Evolutionary conservation across 1,140 invertebrate genomes (phyloP).

Genomic region (Drosophila orena): DNA sequence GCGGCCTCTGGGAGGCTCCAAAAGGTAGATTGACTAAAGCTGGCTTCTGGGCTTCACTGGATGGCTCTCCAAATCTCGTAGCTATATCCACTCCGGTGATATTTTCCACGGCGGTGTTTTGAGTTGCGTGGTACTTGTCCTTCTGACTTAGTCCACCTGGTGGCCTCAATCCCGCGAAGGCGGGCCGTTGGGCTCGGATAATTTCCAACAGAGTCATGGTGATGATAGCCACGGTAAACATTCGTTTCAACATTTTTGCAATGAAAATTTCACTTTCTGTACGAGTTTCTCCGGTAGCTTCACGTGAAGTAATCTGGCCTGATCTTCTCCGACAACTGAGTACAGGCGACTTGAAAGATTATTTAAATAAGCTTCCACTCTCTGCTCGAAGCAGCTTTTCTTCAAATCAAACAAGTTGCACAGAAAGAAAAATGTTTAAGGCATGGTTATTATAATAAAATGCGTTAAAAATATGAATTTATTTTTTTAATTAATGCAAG

Average conservation of each 20-base stretch:
- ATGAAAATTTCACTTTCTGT: conserved; percentile 23
- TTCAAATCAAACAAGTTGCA: conserved; percentile 15
- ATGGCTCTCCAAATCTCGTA: conserved; percentile 64
- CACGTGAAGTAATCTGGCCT: conserved; percentile 17
- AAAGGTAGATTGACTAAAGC: conserved; percentile 38
- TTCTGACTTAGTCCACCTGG: conserved; percentile 73
- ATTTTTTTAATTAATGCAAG: no score
- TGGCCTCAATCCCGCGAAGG: conserved; percentile 74
- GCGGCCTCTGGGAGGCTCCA: conserved; percentile 70
- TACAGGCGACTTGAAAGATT: conserved; percentile 30
- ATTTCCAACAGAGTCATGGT: conserved; percentile 35
- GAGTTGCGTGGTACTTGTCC: conserved; percentile 71
- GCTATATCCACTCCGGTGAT: conserved; percentile 60
- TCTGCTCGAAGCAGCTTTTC: conserved; percentile 19
- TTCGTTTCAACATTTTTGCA: conserved; percentile 42
- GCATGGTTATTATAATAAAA: not conserved
- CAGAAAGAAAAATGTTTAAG: not conserved
- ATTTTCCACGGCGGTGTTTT: conserved; percentile 66
- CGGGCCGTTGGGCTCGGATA: conserved; percentile 67
- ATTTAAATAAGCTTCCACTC: conserved; percentile 66
- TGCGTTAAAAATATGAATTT: not conserved
- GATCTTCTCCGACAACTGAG: conserved; percentile 48
- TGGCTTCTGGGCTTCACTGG: conserved; percentile 16
- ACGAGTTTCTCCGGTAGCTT: conserved; percentile 17
- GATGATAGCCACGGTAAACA: conserved; percentile 26